Evolutionary conservation across 2,797 vertebrate species (phyloP).

Genomic region (Lagodon rhomboides): DNA sequence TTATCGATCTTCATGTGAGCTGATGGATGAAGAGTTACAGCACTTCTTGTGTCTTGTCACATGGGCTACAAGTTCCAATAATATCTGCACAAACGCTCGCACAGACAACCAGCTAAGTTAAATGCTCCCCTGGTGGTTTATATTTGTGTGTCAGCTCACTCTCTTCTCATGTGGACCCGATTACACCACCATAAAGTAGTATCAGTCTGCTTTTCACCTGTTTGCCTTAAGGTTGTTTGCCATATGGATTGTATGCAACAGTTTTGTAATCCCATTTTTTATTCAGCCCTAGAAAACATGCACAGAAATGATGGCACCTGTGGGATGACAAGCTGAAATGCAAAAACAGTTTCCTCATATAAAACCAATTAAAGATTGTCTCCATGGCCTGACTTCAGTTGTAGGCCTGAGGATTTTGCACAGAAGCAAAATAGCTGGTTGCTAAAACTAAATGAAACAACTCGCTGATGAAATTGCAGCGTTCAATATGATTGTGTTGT

Average conservation of each 20-base stretch:
- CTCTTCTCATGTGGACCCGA: constrained; percentile 30
- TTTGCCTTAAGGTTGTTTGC: background rate
- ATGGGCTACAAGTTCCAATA: background rate
- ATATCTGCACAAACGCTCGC: background rate
- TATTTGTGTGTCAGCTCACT: constrained; percentile 2
- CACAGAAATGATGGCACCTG: background rate
- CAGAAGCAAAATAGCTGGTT: constrained; percentile 6
- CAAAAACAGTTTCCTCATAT: constrained; percentile 3
- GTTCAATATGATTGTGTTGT: background rate
- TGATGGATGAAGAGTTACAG: background rate
- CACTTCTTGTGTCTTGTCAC: background rate
- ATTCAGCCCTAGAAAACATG: background rate
- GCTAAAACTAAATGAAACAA: constrained; percentile 1
- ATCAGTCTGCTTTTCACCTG: constrained; percentile 11
- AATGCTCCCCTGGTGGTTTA: constrained; percentile 21
- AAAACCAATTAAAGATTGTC: constrained; percentile 5
- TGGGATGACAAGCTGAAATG: background rate
- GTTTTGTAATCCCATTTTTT: background rate
- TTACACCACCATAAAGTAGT: constrained; percentile 13
- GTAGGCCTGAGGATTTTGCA: background rate
- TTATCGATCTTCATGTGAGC: constrained; percentile 15
- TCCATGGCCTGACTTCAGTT: background rate
- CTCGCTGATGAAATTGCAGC: background rate
- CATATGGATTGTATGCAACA: background rate
- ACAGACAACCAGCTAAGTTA: background rate